Evolutionary conservation across 2,888 invertebrate genomes (phyloP).

Genomic region (Mythimna pallens): DNA sequence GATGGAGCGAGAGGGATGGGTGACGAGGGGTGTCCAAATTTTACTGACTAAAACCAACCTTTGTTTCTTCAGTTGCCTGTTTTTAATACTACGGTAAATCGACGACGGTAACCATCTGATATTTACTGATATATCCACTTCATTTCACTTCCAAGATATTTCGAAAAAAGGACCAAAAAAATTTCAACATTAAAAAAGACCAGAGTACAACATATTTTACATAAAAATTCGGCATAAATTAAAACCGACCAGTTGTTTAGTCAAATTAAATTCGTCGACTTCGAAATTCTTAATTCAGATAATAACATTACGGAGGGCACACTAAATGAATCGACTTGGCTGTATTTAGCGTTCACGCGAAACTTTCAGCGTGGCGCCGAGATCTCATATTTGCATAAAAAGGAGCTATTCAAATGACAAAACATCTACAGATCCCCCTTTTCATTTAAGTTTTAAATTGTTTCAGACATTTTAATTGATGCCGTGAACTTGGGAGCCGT

Average conservation of each 20-base stretch:
- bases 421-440: slow-evolving; percentile 85
- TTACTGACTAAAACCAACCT: too few relatives aligned
- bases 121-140: too few relatives aligned
- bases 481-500: slow-evolving; percentile 69
- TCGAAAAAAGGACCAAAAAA: too few relatives aligned
- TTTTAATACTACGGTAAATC: too few relatives aligned
- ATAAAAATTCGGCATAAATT: slow-evolving; percentile 60
- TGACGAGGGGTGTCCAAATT: too few relatives aligned
- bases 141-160: too few relatives aligned
- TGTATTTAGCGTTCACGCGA: slow-evolving; percentile 77
- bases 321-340: slow-evolving; percentile 79
- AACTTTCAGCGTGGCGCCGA: slow-evolving; percentile 73
- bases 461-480: slow-evolving; percentile 84
- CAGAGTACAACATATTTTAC: slow-evolving; percentile 44
- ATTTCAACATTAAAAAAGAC: not conserved
- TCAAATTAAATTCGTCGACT: slow-evolving; percentile 80
- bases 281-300: slow-evolving; percentile 85
- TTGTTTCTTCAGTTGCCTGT: too few relatives aligned
- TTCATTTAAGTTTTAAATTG: slow-evolving; percentile 88
- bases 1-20: too few relatives aligned
- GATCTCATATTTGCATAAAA: slow-evolving; percentile 88
- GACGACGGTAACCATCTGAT: too few relatives aligned
- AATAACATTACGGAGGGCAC: slow-evolving; percentile 81
- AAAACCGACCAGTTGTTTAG: slow-evolving; percentile 76
- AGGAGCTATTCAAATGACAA: slow-evolving; percentile 86